A percentile compares a stretch with the other conserved stretches of the same genome.
Conservation (phyloP, 2,888 invertebrate genomes). For the Neoitamus cyanurus region DNA sequence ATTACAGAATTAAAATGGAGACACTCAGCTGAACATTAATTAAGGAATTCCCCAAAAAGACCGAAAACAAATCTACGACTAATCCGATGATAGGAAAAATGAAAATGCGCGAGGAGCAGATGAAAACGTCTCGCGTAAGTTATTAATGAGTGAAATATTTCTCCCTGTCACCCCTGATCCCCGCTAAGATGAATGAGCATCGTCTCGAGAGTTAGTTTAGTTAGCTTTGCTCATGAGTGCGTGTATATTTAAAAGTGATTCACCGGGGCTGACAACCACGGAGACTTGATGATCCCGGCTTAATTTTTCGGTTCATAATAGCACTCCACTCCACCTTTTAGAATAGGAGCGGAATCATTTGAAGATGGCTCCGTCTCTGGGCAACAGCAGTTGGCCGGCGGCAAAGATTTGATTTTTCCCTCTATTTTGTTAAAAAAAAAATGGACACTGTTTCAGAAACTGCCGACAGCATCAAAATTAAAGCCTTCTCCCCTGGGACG, state of each 20-base stretch:
- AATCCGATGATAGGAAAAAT: slow-evolving; percentile 49
- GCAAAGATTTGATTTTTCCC: neutral
- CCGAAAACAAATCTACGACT: slow-evolving; percentile 41
- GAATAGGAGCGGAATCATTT: neutral
- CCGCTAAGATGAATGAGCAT: slow-evolving; percentile 44
- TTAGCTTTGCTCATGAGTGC: neutral
- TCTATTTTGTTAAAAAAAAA: neutral
- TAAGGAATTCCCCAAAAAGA: slow-evolving; percentile 22
- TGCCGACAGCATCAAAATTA: neutral
- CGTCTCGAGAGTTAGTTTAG: slow-evolving; percentile 18
- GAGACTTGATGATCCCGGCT: neutral
- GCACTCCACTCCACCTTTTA: neutral
- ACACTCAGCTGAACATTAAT: slow-evolving; percentile 17
- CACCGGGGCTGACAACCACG: neutral
- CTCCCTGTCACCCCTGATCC: slow-evolving; percentile 49
- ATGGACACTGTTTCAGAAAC: neutral
- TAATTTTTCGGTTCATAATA: neutral
- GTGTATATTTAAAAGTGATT: neutral
- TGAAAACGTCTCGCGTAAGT: slow-evolving; percentile 48
- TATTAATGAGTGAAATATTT: slow-evolving; percentile 52
- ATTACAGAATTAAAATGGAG: neutral
- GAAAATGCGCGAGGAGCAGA: slow-evolving; percentile 45
- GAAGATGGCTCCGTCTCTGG: neutral
- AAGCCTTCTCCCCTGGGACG: neutral
- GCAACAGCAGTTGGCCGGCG: neutral